These are phyloP conservation scores for Reticulitermes speratus DNA, from an alignment of 1,140 invertebrate genomes.

Conservation along the genomic window DNA sequence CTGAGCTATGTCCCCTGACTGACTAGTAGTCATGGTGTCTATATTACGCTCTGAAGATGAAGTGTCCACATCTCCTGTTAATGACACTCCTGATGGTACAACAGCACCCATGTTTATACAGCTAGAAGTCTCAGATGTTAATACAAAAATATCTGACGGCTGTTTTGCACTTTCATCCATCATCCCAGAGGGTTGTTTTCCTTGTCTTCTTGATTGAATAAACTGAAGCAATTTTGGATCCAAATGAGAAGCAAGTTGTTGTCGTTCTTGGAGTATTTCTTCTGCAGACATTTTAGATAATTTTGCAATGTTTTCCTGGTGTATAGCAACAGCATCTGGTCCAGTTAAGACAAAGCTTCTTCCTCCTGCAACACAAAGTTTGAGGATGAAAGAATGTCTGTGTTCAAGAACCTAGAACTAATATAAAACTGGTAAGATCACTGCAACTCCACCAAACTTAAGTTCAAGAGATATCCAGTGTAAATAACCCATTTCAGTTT, in stretches of 20 bases:
- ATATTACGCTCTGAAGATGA: background rate
- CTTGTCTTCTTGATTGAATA: conserved; percentile 57
- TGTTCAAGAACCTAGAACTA: conserved; percentile 26
- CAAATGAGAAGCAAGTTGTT: conserved; percentile 58
- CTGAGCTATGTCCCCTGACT: background rate
- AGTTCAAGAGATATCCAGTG: too few relatives aligned
- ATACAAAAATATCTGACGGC: background rate
- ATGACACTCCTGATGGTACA: background rate
- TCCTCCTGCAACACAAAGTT: conserved; percentile 34
- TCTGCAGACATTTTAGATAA: conserved; percentile 67
- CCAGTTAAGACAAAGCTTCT: conserved; percentile 57
- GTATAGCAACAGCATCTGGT: conserved; percentile 61
- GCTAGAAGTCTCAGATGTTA: too few relatives aligned
- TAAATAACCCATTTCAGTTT: too few relatives aligned
- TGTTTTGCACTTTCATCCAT: background rate
- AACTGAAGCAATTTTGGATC: conserved; percentile 67
- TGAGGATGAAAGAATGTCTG: background rate
- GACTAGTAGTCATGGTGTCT: background rate
- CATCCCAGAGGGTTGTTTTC: background rate
- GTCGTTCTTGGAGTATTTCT: conserved; percentile 74
- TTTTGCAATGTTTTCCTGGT: conserved; percentile 69
- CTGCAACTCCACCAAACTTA: too few relatives aligned
- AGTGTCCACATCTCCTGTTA: too few relatives aligned
- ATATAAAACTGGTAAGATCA: too few relatives aligned
- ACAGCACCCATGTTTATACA: background rate